Evolutionary conservation across 2,797 vertebrate genomes (phyloP), one percentile per base, ranked within the genome.

Genomic region (Cynodonichthys magdalenae): DNA sequence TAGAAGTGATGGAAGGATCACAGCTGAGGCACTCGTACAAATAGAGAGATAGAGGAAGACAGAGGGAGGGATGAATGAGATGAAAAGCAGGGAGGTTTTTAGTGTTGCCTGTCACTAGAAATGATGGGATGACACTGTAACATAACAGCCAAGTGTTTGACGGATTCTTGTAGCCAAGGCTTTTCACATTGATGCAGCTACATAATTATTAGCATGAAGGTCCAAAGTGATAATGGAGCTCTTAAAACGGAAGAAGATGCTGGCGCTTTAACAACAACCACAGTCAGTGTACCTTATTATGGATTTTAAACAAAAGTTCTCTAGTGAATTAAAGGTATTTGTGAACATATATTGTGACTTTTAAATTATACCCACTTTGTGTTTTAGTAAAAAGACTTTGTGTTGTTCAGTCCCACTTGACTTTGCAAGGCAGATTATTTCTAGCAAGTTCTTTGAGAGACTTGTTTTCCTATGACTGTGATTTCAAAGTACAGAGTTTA

Each of bases 1-100:
- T 89, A 78, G 81, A 82, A 76, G 74, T 86, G 89, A 90, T 87
- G 82, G 85, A 89, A 56, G 76, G 77, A 85, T 70, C 34, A 64
- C 77, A 87, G 82, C 79, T 82, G 80, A 85, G 81, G 81, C 79
- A 27, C 70, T 52, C 75, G 55, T 77, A 75, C 63, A 73, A 78
- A 77, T 45, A 31, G 57, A 53, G 12, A 47, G 51, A 69, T 42
- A 27, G 63, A 80, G 47, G 20, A 59, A 49, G 67, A 47, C 44
- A 51, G 58, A 20, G 47, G 20, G 59, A 17, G 55, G 34, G 59
- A 75, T 54, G 14, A 55, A 48, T 7, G 54, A 74, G 64, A 74
- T 56, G 66, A 65, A 69, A 79, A 72, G 28, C 63, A n/a, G 64
- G 64, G 56, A 73, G 66, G 65, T 73, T 74, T 70, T 45, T 53